Evolutionary conservation across 1,140 invertebrate species (phyloP).

Genomic region (Drosophila sucinea): DNA sequence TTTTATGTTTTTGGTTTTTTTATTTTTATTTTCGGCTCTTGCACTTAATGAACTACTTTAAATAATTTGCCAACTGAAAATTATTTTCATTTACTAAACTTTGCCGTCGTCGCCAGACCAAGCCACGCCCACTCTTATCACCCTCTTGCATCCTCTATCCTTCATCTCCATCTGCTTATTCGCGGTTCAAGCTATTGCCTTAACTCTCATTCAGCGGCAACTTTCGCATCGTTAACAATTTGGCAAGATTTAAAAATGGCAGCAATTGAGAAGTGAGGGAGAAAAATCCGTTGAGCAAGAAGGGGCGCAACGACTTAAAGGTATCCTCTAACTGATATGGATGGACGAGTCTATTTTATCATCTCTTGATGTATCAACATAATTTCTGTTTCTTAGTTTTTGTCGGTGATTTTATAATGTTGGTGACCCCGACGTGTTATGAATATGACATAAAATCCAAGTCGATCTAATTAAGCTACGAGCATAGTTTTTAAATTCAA

Average conservation of each 20-base stretch:
- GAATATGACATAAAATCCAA: too few species aligned
- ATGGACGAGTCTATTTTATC: too few species aligned
- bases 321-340: not conserved
- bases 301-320: not conserved
- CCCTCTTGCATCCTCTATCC: not conserved
- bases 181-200: conserved; percentile 33
- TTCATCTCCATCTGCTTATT: not conserved
- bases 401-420: too few species aligned
- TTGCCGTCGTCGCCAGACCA: conserved; percentile 44
- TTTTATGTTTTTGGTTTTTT: not conserved
- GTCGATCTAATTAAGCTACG: too few species aligned
- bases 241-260: conserved; percentile 79
- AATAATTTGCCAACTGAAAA: conserved; percentile 77
- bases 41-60: conserved; percentile 80
- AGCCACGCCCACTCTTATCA: not conserved
- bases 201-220: conserved; percentile 64
- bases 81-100: conserved; percentile 80
- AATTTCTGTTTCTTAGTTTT: too few species aligned
- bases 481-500: too few species aligned
- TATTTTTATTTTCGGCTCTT: conserved; percentile 12
- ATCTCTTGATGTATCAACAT: too few species aligned
- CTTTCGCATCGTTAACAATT: conserved; percentile 79
- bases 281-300: conserved; percentile 4
- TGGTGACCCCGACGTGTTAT: too few species aligned
- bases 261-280: conserved; percentile 39